phyloP scores from a whole-genome alignment of 2,113 vertebrate species.

The Galeopterus variegatus region DNA sequence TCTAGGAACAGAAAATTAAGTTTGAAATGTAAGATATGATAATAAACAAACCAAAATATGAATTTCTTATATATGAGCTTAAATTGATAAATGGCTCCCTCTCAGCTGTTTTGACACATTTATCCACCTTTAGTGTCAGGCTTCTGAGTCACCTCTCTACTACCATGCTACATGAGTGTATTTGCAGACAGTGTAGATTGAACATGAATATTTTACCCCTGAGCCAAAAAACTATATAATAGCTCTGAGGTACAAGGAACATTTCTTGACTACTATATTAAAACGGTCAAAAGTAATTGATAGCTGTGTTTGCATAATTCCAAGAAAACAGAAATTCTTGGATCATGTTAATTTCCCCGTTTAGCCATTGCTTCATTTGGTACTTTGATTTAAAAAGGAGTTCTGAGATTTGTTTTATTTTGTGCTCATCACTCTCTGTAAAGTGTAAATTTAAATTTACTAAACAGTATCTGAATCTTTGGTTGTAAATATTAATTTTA shows the following conservation, averaged over 20 bases:
- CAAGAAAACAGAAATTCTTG: slow-evolving; percentile 18
- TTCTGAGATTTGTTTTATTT: background rate
- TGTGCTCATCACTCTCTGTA: background rate
- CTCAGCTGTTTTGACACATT: background rate
- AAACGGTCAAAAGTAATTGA: background rate
- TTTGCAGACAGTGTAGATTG: background rate
- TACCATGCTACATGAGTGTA: background rate
- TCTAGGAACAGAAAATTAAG: slow-evolving; percentile 37
- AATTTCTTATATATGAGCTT: background rate
- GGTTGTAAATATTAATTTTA: background rate
- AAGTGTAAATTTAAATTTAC: background rate
- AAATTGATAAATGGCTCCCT: background rate
- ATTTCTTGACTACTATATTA: background rate
- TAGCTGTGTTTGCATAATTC: background rate
- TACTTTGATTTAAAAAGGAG: background rate
- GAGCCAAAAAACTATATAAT: background rate
- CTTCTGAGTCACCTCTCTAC: background rate
- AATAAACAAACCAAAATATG: background rate
- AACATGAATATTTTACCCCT: background rate
- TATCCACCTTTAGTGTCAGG: background rate
- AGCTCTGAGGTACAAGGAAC: background rate
- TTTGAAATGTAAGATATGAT: slow-evolving; percentile 27
- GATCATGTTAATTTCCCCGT: background rate
- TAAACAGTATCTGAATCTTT: background rate
- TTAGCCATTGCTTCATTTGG: background rate